Evolutionary conservation across 1,140 invertebrate species (phyloP).

Genomic region (Caenorhabditis tropicalis): DNA sequence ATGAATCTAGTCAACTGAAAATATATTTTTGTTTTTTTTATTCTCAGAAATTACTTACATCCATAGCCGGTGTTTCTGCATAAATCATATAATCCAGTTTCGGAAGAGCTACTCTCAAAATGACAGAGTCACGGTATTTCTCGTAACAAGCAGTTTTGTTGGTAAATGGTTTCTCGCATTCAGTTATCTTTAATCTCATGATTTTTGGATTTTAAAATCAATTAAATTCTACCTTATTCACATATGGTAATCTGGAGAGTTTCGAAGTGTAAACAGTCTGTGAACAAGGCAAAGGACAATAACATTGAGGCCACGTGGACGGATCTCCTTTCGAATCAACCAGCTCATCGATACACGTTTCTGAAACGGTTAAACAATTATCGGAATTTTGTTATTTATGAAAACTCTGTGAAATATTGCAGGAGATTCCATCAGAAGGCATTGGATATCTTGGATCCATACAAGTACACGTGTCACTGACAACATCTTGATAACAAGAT

Average conservation of each 20-base stretch:
- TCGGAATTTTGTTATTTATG: not conserved
- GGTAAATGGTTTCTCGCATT: not conserved
- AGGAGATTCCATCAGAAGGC: conserved; percentile 12
- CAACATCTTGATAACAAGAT: conserved; percentile 55
- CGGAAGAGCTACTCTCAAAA: conserved; percentile 1
- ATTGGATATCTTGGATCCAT: conserved; percentile 56
- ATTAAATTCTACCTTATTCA: not conserved
- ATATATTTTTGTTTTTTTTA: not conserved
- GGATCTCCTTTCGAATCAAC: conserved; percentile 49
- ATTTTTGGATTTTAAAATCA: not conserved
- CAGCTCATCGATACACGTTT: conserved; percentile 46
- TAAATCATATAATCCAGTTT: conserved; percentile 34
- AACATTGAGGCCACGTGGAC: conserved; percentile 47
- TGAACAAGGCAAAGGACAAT: conserved; percentile 52
- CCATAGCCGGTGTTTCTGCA: not conserved
- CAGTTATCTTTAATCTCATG: not conserved
- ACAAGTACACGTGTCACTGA: conserved; percentile 46
- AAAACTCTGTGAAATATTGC: conserved; percentile 44
- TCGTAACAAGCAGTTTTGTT: conserved; percentile 9
- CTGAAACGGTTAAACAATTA: conserved; percentile 25
- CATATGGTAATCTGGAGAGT: conserved; percentile 4
- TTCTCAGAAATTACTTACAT: not conserved
- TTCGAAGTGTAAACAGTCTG: conserved; percentile 32
- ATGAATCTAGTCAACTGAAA: conserved; percentile 8
- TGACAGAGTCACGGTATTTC: not conserved